Evolutionary conservation across 1,140 invertebrate genomes (phyloP).

Genomic region (Muscidifurax raptorellus): DNA sequence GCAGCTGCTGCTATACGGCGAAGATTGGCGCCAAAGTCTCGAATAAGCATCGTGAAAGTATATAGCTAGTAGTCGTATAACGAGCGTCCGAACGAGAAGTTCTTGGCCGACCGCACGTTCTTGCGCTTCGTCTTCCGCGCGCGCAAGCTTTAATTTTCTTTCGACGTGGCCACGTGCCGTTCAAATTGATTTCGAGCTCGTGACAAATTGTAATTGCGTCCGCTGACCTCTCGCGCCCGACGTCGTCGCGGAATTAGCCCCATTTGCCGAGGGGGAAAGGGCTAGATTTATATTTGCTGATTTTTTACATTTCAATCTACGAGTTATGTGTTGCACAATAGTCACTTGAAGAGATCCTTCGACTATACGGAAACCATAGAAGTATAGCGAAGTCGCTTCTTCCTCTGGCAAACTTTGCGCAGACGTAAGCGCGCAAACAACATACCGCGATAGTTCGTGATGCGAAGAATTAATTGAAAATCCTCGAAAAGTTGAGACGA

Average conservation of each 20-base stretch:
- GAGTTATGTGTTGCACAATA: background rate
- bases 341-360: too few relatives aligned
- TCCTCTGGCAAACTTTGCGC: background rate
- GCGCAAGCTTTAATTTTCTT: conserved; percentile 51
- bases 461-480: conserved; percentile 23
- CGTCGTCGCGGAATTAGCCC: conserved; percentile 6
- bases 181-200: conserved; percentile 50
- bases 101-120: conserved; percentile 43
- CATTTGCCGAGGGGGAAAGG: background rate
- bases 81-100: conserved; percentile 42
- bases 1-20: too few relatives aligned
- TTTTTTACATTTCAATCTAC: background rate
- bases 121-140: conserved; percentile 44
- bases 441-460: background rate
- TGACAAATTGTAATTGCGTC: conserved; percentile 49
- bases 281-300: background rate
- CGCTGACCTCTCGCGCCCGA: background rate
- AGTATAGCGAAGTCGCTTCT: background rate
- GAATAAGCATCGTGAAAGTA: background rate
- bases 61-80: background rate
- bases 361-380: too few relatives aligned
- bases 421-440: background rate
- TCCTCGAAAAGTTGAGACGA: conserved; percentile 12
- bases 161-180: conserved; percentile 5
- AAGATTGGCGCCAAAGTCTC: background rate